Evolutionary conservation across 1,140 invertebrate genomes (phyloP), one percentile per base, ranked within the genome.

Genomic region (Orius laevigatus): DNA sequence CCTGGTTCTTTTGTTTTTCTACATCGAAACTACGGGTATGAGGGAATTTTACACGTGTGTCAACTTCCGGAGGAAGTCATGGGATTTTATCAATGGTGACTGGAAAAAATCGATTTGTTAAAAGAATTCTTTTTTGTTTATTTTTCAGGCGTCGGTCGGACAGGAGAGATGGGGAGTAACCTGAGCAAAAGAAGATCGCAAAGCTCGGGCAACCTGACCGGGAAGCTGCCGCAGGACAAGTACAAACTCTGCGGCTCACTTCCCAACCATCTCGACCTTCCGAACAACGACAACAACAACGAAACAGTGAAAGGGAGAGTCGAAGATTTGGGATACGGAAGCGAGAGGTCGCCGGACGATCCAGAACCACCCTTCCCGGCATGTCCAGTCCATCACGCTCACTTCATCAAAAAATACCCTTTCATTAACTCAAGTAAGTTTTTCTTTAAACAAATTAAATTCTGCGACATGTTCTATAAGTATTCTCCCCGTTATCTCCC

Each of bases 261-360:
- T 50, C 79, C 79, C 2, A 81, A 81, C 63, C 76, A 81, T 60
- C 62, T 81, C 53, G 78, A 81, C 58, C 74, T 74, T 36, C 71
- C 75, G 55, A 63, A 69, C 25, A 57, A 58, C 14, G 75, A 79
- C 59, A 67, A 70, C 56, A 73, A 72, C 59, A 75, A 62, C 66
- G 76, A 57, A 78, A 75, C 54, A 75, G 78, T 58, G 66, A 55
- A 63, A 38, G 34, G n/a, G 19, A 31, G 33, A 46, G 32, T 33
- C 32, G 16, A 51, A 14, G 78, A 83, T 63, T 78, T 82, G 58
- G 80, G 80, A 33, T 82, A 84, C 60, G 79, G 75, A 2, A 82
- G 78, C 0, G 79, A 82, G 58, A 66, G 79, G n/a, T 82, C 79
- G 0, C 79, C 78, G 1, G 79, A 82, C 61, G 79, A 82, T 41